Percentiles rank a stretch among this genome's conserved stretches.
These are phyloP conservation scores for Mus spicilegus DNA, from an alignment of 2,113 vertebrate genomes.

Conservation along the genomic window DNA sequence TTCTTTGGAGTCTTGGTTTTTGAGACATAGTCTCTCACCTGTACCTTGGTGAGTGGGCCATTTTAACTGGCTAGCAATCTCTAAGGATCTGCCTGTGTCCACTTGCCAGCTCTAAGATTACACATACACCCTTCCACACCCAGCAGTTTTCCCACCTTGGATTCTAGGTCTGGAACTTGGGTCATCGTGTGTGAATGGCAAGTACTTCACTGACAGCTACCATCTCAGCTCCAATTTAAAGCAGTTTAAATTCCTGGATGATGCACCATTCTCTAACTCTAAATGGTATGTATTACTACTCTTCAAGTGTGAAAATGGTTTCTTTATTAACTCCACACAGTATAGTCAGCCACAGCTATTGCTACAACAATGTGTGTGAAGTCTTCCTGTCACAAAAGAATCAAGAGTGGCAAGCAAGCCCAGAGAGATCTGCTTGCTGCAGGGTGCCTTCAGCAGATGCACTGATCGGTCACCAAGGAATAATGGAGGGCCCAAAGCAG, in stretches of 20 bases:
- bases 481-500: not conserved
- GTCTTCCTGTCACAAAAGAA: conserved; percentile 64
- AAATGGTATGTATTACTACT: conserved; percentile 51
- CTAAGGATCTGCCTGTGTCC: not conserved
- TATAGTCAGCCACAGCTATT: conserved; percentile 79
- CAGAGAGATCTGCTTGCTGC: not conserved
- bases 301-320: conserved; percentile 74
- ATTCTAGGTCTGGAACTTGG: not conserved
- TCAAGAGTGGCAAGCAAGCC: conserved; percentile 49
- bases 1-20: not conserved
- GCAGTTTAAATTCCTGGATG: conserved; percentile 63
- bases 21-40: not conserved
- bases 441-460: not conserved
- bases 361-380: conserved; percentile 71
- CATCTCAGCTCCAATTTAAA: conserved; percentile 12
- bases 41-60: not conserved
- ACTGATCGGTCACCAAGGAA: not conserved
- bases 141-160: not conserved
- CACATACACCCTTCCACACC: not conserved
- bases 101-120: not conserved
- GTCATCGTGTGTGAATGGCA: not conserved
- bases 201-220: not conserved
- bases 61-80: not conserved
- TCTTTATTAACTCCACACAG: conserved; percentile 80
- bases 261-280: conserved; percentile 51